Percentiles rank a stretch among this genome's conserved stretches.
phyloP scores from a whole-genome alignment of 2,888 invertebrate species.

The Stegana nigrithorax region DNA sequence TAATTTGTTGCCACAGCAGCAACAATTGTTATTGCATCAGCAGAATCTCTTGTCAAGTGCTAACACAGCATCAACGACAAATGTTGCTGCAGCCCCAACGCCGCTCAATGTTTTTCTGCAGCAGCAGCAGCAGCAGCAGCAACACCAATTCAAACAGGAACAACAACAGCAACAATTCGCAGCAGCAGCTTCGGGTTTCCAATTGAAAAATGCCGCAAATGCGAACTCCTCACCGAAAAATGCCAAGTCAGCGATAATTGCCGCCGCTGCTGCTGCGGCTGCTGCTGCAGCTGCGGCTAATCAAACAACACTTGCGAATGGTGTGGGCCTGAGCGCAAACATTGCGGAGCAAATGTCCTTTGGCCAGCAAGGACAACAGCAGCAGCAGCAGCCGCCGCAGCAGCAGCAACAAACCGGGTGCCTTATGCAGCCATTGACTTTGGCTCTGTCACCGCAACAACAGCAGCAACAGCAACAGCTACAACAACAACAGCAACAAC shows the following conservation, averaged over 20 bases:
- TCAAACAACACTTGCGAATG: slow-evolving; percentile 50
- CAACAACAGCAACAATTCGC: slow-evolving; percentile 56
- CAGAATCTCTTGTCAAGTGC: slow-evolving; percentile 62
- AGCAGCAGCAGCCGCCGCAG: slow-evolving; percentile 33
- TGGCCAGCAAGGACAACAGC: slow-evolving; percentile 21
- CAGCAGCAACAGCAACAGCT: slow-evolving; percentile 47
- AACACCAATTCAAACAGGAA: slow-evolving; percentile 54
- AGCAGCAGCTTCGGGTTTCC: slow-evolving; percentile 52
- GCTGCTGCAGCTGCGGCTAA: slow-evolving; percentile 38
- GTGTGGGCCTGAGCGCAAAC: slow-evolving; percentile 23
- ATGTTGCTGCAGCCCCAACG: slow-evolving; percentile 39
- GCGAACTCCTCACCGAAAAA: slow-evolving; percentile 58
- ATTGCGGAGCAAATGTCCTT: slow-evolving; percentile 39
- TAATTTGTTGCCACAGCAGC: slow-evolving; percentile 64
- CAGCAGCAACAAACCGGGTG: slow-evolving; percentile 36
- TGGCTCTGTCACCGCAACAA: slow-evolving; percentile 61
- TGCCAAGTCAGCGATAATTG: slow-evolving; percentile 61
- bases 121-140: slow-evolving; percentile 51
- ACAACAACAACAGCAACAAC: slow-evolving; percentile 49
- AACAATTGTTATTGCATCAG: slow-evolving; percentile 57
- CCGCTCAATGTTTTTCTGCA: slow-evolving; percentile 55
- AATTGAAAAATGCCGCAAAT: slow-evolving; percentile 57
- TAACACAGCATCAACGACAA: slow-evolving; percentile 42
- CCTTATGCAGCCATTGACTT: slow-evolving; percentile 56
- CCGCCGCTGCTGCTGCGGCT: slow-evolving; percentile 13